Evolutionary conservation across 2,797 vertebrate genomes (phyloP), one percentile per base, ranked within the genome.

Genomic region (Danio aesculapii): DNA sequence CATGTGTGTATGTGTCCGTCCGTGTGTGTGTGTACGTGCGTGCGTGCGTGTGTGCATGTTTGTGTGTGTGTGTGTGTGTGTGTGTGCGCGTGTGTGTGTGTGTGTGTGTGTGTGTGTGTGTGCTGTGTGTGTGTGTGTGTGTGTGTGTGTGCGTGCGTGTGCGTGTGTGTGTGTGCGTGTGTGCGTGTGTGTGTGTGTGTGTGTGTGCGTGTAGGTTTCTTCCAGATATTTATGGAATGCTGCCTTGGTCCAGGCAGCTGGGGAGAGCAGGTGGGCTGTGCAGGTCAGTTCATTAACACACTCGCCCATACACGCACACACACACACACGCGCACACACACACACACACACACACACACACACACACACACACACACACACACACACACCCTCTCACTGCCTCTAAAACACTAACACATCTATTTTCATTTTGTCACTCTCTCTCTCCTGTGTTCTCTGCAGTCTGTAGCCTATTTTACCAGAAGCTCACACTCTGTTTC

Each of bases 271-370:
- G 92, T 93, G 92, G 91, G 91, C 87, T 90, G 90, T 90, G 87
- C 87, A 91, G 93, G 93, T 92, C 92, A 93, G 81, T 90, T 92
- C 92, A 92, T 92, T 93, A 92, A 92, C 91, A 91, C 90, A 84
- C 88, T 85, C 88, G 80, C 79, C 81, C 87, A 85, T 86, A 85
- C 73, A 82, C 63, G 52, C 67, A 62, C 76, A 81, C 72, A 75
- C 70, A 66, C 75, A 75, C 62, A 62, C 47, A 79, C 58, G 52
- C 67, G 62, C 73, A 81, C 72, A 75, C 66, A 62, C 75, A 71
- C 62, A 67, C 47, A 79, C 58, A 41, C 68, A 80, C 79, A 75
- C 62, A 76, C 58, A 41, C 73, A 80, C 79, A 75, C 62, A 1
- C 30, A 30, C 30, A 1, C 30, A 30, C 3, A 30, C 30, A 30